Percentiles rank a stretch among this genome's conserved stretches.
Evolutionary conservation across 2,888 invertebrate species (phyloP).

Genomic region (Hypercompe scribonia): DNA sequence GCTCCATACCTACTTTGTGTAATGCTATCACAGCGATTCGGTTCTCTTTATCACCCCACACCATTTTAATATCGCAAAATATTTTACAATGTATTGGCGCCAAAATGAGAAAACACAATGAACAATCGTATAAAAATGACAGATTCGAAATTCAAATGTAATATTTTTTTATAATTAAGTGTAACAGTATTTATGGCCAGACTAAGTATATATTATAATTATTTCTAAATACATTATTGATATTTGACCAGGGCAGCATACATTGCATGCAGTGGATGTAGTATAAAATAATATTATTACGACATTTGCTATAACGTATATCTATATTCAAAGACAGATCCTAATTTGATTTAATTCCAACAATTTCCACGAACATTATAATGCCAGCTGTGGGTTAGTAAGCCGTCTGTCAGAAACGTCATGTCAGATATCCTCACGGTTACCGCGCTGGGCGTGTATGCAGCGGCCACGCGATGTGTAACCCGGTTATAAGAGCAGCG

Average conservation of each 20-base stretch:
- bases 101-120: no score
- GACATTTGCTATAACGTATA: constrained; percentile 6
- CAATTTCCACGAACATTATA: constrained; percentile 28
- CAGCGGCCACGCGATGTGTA: constrained; percentile 52
- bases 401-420: constrained; percentile 51
- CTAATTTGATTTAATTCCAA: constrained; percentile 12
- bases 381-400: constrained; percentile 34
- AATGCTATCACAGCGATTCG: no score
- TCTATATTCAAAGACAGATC: constrained; percentile 9
- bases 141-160: no score
- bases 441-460: constrained; percentile 57
- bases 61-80: no score
- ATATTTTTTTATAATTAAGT: no score
- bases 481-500: constrained; percentile 42
- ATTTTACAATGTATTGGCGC: no score
- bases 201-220: no score
- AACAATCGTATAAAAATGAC: no score
- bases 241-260: constrained; percentile 19
- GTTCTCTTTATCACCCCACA: no score
- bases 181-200: no score
- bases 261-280: not conserved
- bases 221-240: constrained; percentile 10
- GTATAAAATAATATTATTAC: not conserved
- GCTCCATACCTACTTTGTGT: no score
- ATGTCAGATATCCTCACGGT: constrained; percentile 56